Conservation (phyloP, 1,140 invertebrate species). For the Ceratoteleas bidentatus region DNA sequence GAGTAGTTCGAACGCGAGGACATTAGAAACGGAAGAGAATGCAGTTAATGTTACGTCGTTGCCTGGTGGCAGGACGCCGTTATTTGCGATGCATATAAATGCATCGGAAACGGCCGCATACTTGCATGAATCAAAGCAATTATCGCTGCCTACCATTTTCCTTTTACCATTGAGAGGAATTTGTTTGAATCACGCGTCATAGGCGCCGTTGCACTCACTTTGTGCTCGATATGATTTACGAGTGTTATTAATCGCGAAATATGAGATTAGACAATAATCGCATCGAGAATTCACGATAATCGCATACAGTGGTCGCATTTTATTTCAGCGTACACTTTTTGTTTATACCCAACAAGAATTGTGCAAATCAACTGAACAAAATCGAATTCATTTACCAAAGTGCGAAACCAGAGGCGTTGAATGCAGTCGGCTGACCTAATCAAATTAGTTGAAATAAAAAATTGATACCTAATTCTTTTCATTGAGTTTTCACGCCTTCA, state of each 20-base stretch:
- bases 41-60: constrained; percentile 65
- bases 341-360: no score
- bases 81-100: constrained; percentile 72
- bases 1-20: constrained; percentile 34
- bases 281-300: no score
- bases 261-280: no score
- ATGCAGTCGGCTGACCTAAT: no score
- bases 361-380: no score
- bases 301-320: no score
- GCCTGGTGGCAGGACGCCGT: constrained; percentile 61
- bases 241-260: neutral
- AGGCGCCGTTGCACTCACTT: constrained; percentile 21
- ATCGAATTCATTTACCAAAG: no score
- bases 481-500: no score
- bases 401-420: no score
- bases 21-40: constrained; percentile 69
- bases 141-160: constrained; percentile 67
- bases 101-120: constrained; percentile 73
- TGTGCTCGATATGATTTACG: constrained; percentile 6
- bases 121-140: constrained; percentile 76
- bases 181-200: constrained; percentile 28
- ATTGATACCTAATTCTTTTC: no score
- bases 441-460: no score
- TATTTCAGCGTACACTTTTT: no score
- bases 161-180: constrained; percentile 52